These are phyloP conservation scores for Athrips mouffetella DNA, from an alignment of 2,888 invertebrate species.

Conservation along the genomic window DNA sequence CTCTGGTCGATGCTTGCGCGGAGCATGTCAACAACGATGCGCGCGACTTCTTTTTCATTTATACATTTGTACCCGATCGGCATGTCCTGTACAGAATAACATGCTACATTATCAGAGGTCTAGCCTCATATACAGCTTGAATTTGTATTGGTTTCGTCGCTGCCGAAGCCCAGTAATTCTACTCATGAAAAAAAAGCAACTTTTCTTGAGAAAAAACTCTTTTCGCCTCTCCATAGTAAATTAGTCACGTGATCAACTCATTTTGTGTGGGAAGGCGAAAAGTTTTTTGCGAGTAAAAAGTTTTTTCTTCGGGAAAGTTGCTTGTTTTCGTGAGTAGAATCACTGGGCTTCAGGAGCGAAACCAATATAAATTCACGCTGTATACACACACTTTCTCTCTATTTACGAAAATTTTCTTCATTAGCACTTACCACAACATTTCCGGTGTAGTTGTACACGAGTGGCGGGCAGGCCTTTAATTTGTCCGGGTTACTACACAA, in stretches of 20 bases:
- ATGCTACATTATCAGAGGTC: too few relatives aligned
- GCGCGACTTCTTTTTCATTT: constrained; percentile 42
- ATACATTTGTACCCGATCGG: constrained; percentile 62
- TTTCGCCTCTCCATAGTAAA: background rate
- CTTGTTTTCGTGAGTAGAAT: too few relatives aligned
- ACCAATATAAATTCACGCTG: too few relatives aligned
- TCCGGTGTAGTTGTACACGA: constrained; percentile 37
- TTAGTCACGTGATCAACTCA: too few relatives aligned
- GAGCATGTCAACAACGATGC: constrained; percentile 50
- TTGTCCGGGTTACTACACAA: constrained; percentile 53
- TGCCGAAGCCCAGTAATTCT: too few relatives aligned
- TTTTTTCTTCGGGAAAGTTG: too few relatives aligned
- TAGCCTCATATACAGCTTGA: background rate
- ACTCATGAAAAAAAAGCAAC: too few relatives aligned
- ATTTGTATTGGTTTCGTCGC: too few relatives aligned
- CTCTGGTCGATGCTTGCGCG: constrained; percentile 44
- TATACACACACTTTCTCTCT: too few relatives aligned
- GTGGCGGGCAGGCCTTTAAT: constrained; percentile 43
- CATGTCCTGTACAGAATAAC: constrained; percentile 45
- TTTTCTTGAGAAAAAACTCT: background rate
- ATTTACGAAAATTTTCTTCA: background rate
- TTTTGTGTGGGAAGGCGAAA: too few relatives aligned
- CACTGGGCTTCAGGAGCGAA: too few relatives aligned
- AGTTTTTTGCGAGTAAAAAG: too few relatives aligned
- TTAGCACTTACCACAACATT: constrained; percentile 48